Conservation (phyloP, 2,888 invertebrate species). For the Ametastegia equiseti region DNA sequence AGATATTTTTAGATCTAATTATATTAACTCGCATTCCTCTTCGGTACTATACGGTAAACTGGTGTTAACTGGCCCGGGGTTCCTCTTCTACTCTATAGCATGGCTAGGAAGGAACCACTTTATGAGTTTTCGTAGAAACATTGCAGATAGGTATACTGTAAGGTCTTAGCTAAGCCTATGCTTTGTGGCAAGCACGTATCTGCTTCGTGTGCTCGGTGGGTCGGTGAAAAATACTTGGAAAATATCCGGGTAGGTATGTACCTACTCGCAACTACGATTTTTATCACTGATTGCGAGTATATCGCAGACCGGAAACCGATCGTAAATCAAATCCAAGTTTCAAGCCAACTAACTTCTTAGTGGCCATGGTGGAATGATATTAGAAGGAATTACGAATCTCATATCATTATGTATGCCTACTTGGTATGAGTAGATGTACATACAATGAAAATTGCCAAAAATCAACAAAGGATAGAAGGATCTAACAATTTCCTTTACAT, state of each 20-base stretch:
- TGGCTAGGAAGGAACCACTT: background rate
- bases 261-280: background rate
- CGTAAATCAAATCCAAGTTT: conserved; percentile 20
- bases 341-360: conserved; percentile 2
- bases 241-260: conserved; percentile 1
- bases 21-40: conserved; percentile 55
- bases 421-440: background rate
- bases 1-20: conserved; percentile 65
- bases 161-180: background rate
- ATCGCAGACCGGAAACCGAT: conserved; percentile 15
- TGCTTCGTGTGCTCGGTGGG: background rate
- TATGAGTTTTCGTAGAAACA: conserved; percentile 31
- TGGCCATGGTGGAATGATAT: background rate
- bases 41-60: conserved; percentile 35
- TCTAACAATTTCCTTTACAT: too few relatives aligned
- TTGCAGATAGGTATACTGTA: background rate
- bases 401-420: background rate
- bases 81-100: background rate
- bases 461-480: too few relatives aligned
- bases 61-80: conserved; percentile 58
- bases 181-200: conserved; percentile 8
- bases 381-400: background rate
- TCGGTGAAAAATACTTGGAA: conserved; percentile 14
- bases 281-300: background rate
- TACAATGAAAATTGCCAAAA: too few relatives aligned